Percentiles rank a stretch among this genome's conserved stretches.
These are phyloP conservation scores for Dromius quadrimaculatus DNA, from an alignment of 2,888 invertebrate species.

Conservation along the genomic window DNA sequence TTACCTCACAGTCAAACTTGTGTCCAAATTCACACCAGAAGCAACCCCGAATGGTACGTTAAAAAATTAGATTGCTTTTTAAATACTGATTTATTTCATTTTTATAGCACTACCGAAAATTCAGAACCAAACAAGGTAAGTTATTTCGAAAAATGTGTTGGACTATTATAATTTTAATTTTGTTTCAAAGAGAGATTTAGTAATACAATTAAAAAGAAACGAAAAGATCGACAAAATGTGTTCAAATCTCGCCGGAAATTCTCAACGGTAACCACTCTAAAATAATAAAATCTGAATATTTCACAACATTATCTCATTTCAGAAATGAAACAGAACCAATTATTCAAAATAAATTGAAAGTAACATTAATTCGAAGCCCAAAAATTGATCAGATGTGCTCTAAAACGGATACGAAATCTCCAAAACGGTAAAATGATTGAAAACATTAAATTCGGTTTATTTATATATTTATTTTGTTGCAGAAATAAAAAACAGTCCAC, in stretches of 20 bases:
- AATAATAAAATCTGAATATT: too few relatives aligned
- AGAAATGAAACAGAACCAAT: too few relatives aligned
- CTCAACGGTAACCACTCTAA: too few relatives aligned
- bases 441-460: not conserved
- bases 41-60: too few relatives aligned
- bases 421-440: not conserved
- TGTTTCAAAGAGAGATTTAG: not conserved
- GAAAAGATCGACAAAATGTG: constrained; percentile 11
- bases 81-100: too few relatives aligned
- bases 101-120: not conserved
- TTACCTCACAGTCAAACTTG: not conserved
- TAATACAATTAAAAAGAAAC: not conserved
- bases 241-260: too few relatives aligned
- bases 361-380: not conserved
- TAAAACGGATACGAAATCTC: not conserved
- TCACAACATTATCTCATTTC: too few relatives aligned
- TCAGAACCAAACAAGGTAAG: not conserved
- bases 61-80: too few relatives aligned
- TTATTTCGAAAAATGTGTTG: not conserved
- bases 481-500: not conserved
- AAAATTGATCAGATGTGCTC: not conserved
- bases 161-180: constrained; percentile 1
- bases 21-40: too few relatives aligned
- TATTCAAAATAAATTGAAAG: too few relatives aligned
- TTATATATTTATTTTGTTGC: not conserved